Percentiles rank a stretch among this genome's conserved stretches.
These are phyloP conservation scores for Tillus elongatus DNA, from an alignment of 2,888 invertebrate genomes.

Conservation along the genomic window DNA sequence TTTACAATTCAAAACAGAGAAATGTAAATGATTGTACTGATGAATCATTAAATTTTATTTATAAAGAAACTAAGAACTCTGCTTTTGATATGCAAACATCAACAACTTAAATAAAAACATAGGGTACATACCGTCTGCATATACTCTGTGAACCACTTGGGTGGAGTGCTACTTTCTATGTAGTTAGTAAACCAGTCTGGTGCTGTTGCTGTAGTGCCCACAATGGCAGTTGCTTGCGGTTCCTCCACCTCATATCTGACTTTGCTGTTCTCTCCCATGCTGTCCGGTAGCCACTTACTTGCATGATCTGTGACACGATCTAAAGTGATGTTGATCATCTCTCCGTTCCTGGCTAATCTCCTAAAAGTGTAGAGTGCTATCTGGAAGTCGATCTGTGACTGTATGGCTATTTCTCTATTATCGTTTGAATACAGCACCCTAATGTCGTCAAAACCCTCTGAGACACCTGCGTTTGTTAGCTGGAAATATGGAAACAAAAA, in stretches of 20 bases:
- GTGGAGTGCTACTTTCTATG: no score
- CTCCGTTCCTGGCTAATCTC: constrained; percentile 35
- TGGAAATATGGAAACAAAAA: constrained; percentile 27
- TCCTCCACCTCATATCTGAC: no score
- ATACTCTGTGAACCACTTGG: constrained; percentile 37
- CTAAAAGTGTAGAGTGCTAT: constrained; percentile 39
- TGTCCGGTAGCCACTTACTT: no score
- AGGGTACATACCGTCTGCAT: constrained; percentile 40
- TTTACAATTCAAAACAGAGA: no score
- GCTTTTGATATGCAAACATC: no score
- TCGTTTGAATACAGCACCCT: constrained; percentile 40
- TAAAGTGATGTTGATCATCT: constrained; percentile 36
- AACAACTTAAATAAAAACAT: no score
- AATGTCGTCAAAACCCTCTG: constrained; percentile 36
- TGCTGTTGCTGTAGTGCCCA: no score
- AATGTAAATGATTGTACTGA: no score
- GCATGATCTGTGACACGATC: constrained; percentile 30
- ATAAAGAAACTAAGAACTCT: no score
- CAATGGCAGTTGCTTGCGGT: no score
- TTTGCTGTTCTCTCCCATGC: no score
- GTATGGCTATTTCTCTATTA: constrained; percentile 40
- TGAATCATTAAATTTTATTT: no score
- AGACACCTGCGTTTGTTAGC: constrained; percentile 41
- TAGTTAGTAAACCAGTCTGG: constrained; percentile 29
- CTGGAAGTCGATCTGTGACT: constrained; percentile 41